These are phyloP conservation scores for Nothura maculosa DNA, from an alignment of 2,797 vertebrate species.

Conservation along the genomic window DNA sequence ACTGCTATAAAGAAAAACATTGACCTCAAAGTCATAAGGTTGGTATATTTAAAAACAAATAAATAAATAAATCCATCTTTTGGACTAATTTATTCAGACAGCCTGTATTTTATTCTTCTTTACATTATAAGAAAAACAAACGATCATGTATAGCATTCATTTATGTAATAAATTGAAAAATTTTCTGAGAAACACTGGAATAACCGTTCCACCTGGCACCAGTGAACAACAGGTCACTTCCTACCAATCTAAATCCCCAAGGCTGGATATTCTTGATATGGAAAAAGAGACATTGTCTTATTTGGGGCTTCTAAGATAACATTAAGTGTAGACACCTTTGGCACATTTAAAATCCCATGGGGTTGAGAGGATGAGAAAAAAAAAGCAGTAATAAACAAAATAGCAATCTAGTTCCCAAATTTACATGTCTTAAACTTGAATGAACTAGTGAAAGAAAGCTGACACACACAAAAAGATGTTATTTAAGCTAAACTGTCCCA, in stretches of 20 bases:
- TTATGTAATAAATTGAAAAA: neutral
- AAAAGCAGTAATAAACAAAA: neutral
- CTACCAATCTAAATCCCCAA: neutral
- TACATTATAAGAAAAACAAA: neutral
- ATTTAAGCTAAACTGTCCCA: neutral
- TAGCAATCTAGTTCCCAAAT: neutral
- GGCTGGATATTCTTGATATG: neutral
- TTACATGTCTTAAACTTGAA: neutral
- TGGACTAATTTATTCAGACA: neutral
- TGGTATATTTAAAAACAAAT: neutral
- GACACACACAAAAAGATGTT: neutral
- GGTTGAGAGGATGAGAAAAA: neutral
- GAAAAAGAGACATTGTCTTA: neutral
- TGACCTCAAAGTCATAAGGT: neutral
- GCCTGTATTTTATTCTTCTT: neutral
- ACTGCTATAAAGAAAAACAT: neutral
- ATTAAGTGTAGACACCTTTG: neutral
- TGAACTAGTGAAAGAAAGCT: neutral
- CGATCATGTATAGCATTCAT: neutral
- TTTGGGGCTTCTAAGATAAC: neutral
- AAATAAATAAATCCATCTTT: neutral
- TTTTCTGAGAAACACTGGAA: neutral
- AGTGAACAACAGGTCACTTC: fast-evolving
- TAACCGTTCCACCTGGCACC: neutral
- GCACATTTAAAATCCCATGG: neutral